Evolutionary conservation across 2,113 vertebrate genomes (phyloP).

Genomic region (Pseudorectes ferrugineus): DNA sequence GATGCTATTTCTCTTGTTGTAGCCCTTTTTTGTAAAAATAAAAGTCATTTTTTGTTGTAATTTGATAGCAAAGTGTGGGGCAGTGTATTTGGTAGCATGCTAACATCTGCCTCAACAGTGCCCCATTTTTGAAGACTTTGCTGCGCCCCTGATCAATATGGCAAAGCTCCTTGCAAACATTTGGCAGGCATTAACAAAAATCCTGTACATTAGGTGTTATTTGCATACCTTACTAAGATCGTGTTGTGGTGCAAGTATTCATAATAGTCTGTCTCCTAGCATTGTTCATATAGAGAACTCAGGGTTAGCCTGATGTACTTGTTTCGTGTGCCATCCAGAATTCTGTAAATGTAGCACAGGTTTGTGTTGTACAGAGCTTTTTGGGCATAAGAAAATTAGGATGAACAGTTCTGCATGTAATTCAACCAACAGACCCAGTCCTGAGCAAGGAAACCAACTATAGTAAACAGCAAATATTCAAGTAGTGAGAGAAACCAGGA

Average conservation of each 20-base stretch:
- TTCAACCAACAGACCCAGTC: neutral
- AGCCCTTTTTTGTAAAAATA: neutral
- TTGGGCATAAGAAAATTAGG: neutral
- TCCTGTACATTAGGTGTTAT: neutral
- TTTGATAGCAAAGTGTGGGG: neutral
- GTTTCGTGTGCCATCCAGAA: neutral
- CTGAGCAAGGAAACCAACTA: neutral
- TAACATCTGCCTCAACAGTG: neutral
- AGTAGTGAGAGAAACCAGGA: neutral
- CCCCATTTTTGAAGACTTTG: neutral
- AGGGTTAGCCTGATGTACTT: neutral
- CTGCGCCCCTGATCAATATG: rapidly evolving
- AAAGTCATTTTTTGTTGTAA: neutral
- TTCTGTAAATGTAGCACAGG: neutral
- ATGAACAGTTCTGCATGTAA: neutral
- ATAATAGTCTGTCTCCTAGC: neutral
- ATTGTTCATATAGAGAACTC: rapidly evolving
- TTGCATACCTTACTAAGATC: neutral
- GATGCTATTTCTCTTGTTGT: neutral
- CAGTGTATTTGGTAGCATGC: neutral
- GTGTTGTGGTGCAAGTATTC: neutral
- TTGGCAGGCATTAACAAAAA: neutral
- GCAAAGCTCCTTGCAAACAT: neutral
- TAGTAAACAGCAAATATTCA: neutral
- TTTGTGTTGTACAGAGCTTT: neutral